Base-by-base conservation (phyloP, 2,113 vertebrate species). In the Planiliza haematocheilus region DNA sequence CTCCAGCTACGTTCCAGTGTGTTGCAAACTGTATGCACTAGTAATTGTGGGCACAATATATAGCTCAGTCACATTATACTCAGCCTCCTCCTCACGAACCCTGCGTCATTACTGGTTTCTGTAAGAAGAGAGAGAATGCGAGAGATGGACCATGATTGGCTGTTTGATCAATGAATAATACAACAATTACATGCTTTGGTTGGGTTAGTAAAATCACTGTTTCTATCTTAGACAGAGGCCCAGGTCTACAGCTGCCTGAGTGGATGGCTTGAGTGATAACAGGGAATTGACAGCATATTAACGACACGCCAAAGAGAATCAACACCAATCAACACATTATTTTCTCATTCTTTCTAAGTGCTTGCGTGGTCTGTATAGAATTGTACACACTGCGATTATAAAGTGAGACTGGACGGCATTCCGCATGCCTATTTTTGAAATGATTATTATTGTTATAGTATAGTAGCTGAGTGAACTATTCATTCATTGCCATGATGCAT, bases 21-120 rank as follows among this genome's bases (percentile, higher is more conserved):
- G 24, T n/a, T n/a, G n/a, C n/a, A n/a, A n/a, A n/a, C n/a, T 36
- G 43, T 12, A 56, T 7, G 38, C 55, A 4, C 14, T 9, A 30
- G 49, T 8, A 51, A 38, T 5, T 7, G 34, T 30, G 37, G 14
- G 12, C 12, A 49, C 7, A 49, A 45, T 50, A 45, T 7, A 18
- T 1, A 48, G 4, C 4, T 71, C n/a, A 7, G 21, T 91, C 83
- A 93, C 12, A 90, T 36, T 7, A 90, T 34, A 73, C 79, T 86
- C 58, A 77, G 70, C 68, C 88, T 77, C 51, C 84, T 90, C 85
- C 70, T 92, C 77, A 91, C 3, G 60, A 82, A 14, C 18, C 74
- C 83, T 77, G 89, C 0, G 46, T 87, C 91, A 85, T 86, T n/a
- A 89, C 70, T n/a, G 80, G 85, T 61, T 91, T 88, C 92, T 93